A percentile compares a stretch with the other conserved stretches of the same genome.
Conservation (phyloP, 2,888 invertebrate species). For the Acleris sparsana region DNA sequence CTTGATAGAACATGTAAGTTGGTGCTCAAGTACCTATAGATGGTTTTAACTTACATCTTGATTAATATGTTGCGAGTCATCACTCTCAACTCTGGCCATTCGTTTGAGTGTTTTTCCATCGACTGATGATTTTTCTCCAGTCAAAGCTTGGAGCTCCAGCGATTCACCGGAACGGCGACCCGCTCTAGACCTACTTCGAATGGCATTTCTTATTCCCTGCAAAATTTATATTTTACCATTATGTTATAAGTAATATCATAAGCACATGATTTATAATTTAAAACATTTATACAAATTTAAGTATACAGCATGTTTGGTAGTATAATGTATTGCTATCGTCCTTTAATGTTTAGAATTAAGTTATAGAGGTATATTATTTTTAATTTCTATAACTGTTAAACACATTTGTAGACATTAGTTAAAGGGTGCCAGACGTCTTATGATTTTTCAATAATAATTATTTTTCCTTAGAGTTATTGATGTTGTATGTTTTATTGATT, state of each 20-base stretch:
- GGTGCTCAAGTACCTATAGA: no score
- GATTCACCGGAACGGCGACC: conserved; percentile 85
- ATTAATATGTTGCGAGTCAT: conserved; percentile 83
- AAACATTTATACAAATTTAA: no score
- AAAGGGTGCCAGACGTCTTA: no score
- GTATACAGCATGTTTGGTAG: no score
- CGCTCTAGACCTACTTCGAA: conserved; percentile 81
- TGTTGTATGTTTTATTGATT: conserved; percentile 3
- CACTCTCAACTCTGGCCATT: conserved; percentile 90
- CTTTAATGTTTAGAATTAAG: no score
- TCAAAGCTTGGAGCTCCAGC: conserved; percentile 81
- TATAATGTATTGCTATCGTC: no score
- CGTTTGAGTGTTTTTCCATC: conserved; percentile 85
- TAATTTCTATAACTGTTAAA: no score
- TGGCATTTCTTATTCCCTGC: conserved; percentile 84
- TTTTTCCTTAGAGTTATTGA: conserved; percentile 5
- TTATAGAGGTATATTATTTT: no score
- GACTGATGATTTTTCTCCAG: conserved; percentile 66
- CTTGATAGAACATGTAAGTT: no score
- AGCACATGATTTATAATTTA: no score
- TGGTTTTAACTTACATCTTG: conserved; percentile 55
- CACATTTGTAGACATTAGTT: no score
- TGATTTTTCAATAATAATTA: no score
- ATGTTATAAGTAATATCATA: not conserved
- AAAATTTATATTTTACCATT: conserved; percentile 34